Base-by-base conservation (phyloP, 1,140 invertebrate species). In the Agrypnia vestita region DNA sequence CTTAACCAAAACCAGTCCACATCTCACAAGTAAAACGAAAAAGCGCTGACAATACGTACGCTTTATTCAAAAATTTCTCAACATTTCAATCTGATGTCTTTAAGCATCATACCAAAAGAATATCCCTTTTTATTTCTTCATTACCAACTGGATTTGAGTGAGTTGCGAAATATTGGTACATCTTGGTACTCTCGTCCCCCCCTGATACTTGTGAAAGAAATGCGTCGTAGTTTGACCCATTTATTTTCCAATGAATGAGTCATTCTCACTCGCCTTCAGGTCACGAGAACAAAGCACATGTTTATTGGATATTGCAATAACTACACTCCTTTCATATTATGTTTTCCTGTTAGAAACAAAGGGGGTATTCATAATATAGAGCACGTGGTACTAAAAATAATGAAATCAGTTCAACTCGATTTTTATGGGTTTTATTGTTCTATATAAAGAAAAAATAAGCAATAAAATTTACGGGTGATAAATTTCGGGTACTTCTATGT, bases 161-260 rank as follows among this genome's bases (percentile, higher is more conserved):
- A 64, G 7, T 4, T 35, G 25, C 25, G 25, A 6, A 64, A 13
- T 4, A 43, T 12, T 49, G 25, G 53, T 59, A 59, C 71, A 15
- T 47, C 73, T 51, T 46, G 12, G 56, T 62, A 61, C 61, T 78
- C 13, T n/a, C 69, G 19, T 49, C 62, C 76, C 76, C 76, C 76
- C 76, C 64, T 71, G 13, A 35, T 77, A 72, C 74, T 72, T 35
- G 21, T 35, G 78, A 69, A 82, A 82, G 81, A 82, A 82, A 78
- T 82, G 81, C 81, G 81, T 73, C 78, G 78, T 67, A 82, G 49
- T 82, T 80, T 82, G 81, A 82, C 81, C 81, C 59, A 82, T 82
- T 82, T 82, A 79, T 80, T 79, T 80, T 59, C 44, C 75, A 69
- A 78, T 62, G 73, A 69, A 67, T 82, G 81, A 82, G 78, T 82